A percentile compares a stretch with the other conserved stretches of the same genome.
These are phyloP conservation scores for Cactoblastis cactorum DNA, from an alignment of 2,888 invertebrate genomes.

Conservation along the genomic window DNA sequence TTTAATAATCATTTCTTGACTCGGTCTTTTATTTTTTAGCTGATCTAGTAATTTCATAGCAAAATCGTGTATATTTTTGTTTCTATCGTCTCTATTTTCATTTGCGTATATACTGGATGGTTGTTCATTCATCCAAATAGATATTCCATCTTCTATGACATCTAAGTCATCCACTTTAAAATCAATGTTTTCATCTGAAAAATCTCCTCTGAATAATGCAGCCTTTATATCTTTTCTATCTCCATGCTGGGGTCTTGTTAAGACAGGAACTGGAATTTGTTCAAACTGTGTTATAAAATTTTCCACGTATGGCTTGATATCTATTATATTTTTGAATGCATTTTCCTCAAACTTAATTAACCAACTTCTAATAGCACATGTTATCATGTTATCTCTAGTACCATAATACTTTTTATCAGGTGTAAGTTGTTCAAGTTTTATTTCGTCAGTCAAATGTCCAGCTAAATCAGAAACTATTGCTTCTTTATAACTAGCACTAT, in stretches of 20 bases:
- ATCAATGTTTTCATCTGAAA: conserved; percentile 23
- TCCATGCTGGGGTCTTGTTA: conserved; percentile 38
- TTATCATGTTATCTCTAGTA: conserved; percentile 30
- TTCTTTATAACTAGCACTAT: conserved; percentile 38
- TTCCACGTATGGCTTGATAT: conserved; percentile 32
- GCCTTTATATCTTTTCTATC: conserved; percentile 38
- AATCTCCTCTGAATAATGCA: conserved; percentile 25
- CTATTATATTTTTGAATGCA: conserved; percentile 31
- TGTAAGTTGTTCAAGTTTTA: conserved; percentile 35
- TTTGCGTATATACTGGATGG: conserved; percentile 32
- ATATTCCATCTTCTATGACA: conserved; percentile 48
- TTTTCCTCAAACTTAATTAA: conserved; percentile 40
- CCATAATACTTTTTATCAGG: conserved; percentile 21
- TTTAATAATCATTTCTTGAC: conserved; percentile 32
- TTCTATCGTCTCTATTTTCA: conserved; percentile 25
- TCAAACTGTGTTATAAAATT: conserved; percentile 29
- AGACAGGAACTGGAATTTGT: conserved; percentile 29
- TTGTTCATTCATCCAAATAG: conserved; percentile 50
- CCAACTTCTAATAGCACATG: conserved; percentile 31
- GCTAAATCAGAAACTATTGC: conserved; percentile 41
- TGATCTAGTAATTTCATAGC: conserved; percentile 34
- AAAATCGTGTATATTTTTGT: conserved; percentile 36
- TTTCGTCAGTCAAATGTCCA: conserved; percentile 39
- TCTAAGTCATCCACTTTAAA: conserved; percentile 34
- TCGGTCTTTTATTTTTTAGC: conserved; percentile 28